Evolutionary conservation across 2,888 invertebrate species (phyloP), one percentile per base, ranked within the genome.

Genomic region (Cryptocephalus moraei): DNA sequence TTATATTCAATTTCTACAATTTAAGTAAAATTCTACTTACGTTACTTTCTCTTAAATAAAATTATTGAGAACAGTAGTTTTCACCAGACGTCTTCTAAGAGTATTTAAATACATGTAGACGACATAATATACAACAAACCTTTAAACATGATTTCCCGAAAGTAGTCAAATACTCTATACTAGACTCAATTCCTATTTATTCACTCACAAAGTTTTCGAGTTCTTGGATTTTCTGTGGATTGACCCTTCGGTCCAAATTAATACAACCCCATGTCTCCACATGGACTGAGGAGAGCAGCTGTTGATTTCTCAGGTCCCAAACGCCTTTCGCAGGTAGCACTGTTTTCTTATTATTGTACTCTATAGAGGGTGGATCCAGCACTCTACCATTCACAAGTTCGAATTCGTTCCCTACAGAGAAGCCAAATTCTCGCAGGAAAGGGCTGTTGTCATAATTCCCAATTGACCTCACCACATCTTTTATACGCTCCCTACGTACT

Each of bases 401-500:
- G 9, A 43, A 43, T 4, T 33, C 14, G 13, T 43, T 32, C 2
- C 12, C 36, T 8, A 43, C 11, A 6, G 8, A 12, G 13, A 43
- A 36, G 4, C 43, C 43, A 43, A 43, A 43, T 9, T 43, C 43
- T 34, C 33, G 33, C 43, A 43, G 12, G 36, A 11, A 43, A 9
- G 43, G 33, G 13, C 13, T 34, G 14, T 43, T 34, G 13, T 32
- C 32, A 51, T 44, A 1, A 31, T 12, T 33, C 48, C 50, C 8
- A 51, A 33, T 10, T 50, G 49, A 9, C 22, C 52, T 54, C 0
- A 57, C 55, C 13, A 12, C 39, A 40, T 3, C 41, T 1, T 3
- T 54, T 12, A 43, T 43, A 13, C 31, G 33, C 1, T 12, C 9
- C 31, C 31, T 33, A 11, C 43, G 12, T 8, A 36, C 33, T 9